These are phyloP conservation scores for Orthosia cruda DNA, from an alignment of 2,888 invertebrate genomes.

Conservation along the genomic window DNA sequence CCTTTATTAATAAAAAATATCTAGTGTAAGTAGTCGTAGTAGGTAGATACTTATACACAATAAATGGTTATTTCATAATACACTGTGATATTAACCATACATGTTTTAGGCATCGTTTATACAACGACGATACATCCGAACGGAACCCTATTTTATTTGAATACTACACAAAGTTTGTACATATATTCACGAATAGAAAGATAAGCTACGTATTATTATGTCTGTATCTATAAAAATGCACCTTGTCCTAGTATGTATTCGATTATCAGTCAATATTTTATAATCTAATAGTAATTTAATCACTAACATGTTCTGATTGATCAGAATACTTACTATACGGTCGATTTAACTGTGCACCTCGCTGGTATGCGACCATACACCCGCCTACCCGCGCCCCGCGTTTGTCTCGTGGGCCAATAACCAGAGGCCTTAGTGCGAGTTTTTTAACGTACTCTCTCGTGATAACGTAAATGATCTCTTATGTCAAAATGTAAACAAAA, in stretches of 20 bases:
- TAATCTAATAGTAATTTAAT: constrained; percentile 40
- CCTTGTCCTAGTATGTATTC: constrained; percentile 35
- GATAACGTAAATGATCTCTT: too few relatives aligned
- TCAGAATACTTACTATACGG: constrained; percentile 10
- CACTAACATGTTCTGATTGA: constrained; percentile 25
- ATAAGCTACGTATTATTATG: constrained; percentile 14
- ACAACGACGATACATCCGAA: constrained; percentile 27
- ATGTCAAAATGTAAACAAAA: too few relatives aligned
- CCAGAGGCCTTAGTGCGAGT: too few relatives aligned
- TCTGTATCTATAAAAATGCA: constrained; percentile 42
- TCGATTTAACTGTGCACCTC: too few relatives aligned
- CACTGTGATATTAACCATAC: constrained; percentile 26
- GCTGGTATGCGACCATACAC: too few relatives aligned
- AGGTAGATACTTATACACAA: constrained; percentile 3
- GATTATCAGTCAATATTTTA: constrained; percentile 55
- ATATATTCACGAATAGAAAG: constrained; percentile 19
- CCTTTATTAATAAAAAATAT: too few relatives aligned
- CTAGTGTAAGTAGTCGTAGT: constrained; percentile 8
- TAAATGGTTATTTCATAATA: constrained; percentile 27
- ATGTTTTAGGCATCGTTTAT: constrained; percentile 31
- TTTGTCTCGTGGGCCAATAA: too few relatives aligned
- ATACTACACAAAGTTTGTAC: constrained; percentile 25
- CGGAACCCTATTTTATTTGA: constrained; percentile 5
- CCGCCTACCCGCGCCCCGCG: too few relatives aligned
- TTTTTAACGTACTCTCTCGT: too few relatives aligned